Evolutionary conservation across 1,140 invertebrate species (phyloP).

Genomic region (Goniozus legneri): DNA sequence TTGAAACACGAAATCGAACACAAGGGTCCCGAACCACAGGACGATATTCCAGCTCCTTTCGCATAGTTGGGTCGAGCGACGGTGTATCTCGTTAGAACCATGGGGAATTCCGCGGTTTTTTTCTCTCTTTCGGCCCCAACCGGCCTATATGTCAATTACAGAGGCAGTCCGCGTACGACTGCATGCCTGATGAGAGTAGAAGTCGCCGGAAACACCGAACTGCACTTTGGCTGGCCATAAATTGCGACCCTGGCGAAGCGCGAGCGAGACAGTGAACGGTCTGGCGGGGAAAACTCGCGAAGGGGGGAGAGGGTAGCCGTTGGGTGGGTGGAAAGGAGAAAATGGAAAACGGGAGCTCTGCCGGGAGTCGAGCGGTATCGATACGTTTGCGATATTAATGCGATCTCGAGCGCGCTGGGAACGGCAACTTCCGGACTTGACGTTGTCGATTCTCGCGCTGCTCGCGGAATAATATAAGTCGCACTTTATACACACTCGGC

Average conservation of each 20-base stretch:
- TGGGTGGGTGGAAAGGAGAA: background rate
- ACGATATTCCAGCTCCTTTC: no score
- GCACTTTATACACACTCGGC: no score
- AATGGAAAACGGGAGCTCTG: background rate
- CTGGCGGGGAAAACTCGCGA: constrained; percentile 2
- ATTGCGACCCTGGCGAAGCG: constrained; percentile 26
- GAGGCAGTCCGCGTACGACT: constrained; percentile 21
- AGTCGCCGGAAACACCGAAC: constrained; percentile 40
- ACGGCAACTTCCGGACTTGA: no score
- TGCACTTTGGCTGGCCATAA: constrained; percentile 45
- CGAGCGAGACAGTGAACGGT: background rate
- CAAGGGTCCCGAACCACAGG: no score
- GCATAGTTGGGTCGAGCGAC: no score
- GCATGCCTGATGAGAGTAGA: constrained; percentile 44
- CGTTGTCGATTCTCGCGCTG: no score
- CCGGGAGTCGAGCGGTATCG: no score
- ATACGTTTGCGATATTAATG: no score
- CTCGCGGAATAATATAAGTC: no score
- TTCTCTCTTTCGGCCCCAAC: constrained; percentile 10
- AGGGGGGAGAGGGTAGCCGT: background rate
- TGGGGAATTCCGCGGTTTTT: background rate
- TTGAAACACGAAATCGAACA: no score
- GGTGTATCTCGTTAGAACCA: background rate
- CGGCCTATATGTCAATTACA: constrained; percentile 42
- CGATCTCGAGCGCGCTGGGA: no score